Conservation (phyloP, 2,113 vertebrate genomes). For the Aviceda subcristata region DNA sequence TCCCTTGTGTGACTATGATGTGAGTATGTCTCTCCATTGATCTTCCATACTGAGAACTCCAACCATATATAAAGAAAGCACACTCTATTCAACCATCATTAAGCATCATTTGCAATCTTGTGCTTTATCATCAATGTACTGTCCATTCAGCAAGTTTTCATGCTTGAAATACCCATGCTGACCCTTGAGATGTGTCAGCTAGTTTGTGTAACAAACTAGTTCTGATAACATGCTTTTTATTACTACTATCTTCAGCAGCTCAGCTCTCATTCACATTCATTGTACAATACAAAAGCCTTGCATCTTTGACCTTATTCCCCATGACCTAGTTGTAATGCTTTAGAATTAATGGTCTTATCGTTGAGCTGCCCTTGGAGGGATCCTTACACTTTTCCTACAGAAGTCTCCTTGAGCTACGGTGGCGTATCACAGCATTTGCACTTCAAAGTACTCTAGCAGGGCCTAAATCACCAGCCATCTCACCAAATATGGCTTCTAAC, state of each 20-base stretch:
- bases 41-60: background rate
- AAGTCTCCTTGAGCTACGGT: background rate
- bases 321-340: conserved; percentile 4
- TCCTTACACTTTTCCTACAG: background rate
- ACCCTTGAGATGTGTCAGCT: conserved; percentile 16
- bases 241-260: background rate
- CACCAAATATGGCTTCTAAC: background rate
- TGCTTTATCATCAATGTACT: background rate
- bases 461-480: background rate
- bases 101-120: background rate
- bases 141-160: conserved; percentile 41
- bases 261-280: conserved; percentile 32
- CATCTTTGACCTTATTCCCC: conserved; percentile 33
- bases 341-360: conserved; percentile 28
- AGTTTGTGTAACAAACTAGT: conserved; percentile 44
- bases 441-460: background rate
- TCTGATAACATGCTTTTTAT: conserved; percentile 16
- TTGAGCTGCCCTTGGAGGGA: conserved; percentile 38
- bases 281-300: background rate
- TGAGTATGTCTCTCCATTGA: background rate
- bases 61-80: background rate
- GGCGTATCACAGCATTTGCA: background rate
- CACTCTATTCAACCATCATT: background rate
- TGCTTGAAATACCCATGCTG: conserved; percentile 20
- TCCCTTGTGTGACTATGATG: background rate